phyloP scores from a whole-genome alignment of 2,113 vertebrate genomes.

The Corvus moneduloides region DNA sequence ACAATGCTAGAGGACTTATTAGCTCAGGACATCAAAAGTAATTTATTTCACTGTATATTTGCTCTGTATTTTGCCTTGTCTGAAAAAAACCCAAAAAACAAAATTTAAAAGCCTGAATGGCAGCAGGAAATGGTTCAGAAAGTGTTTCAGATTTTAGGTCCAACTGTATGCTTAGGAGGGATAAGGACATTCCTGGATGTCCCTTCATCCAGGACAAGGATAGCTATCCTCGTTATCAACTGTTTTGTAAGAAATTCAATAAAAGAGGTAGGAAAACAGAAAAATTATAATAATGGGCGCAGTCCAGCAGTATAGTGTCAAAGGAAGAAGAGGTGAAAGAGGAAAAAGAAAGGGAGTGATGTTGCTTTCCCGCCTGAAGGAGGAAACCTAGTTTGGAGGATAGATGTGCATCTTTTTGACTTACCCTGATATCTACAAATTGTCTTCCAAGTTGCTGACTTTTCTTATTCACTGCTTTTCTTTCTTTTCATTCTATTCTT shows the following conservation, averaged over 20 bases:
- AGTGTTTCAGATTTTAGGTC: neutral
- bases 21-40: conserved; percentile 4
- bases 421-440: neutral
- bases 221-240: neutral
- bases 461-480: neutral
- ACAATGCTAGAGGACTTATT: neutral
- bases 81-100: neutral
- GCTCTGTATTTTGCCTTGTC: neutral
- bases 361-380: neutral
- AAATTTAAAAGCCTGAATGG: neutral
- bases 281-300: neutral
- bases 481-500: neutral
- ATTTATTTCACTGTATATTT: neutral
- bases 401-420: neutral
- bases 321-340: neutral
- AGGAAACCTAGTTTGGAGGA: neutral
- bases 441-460: neutral
- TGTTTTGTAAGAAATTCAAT: neutral
- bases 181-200: neutral
- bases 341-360: neutral
- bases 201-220: neutral
- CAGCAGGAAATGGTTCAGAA: neutral
- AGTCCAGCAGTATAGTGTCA: neutral
- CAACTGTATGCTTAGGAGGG: neutral
- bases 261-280: neutral